Percentiles rank a stretch among this genome's conserved stretches.
These are phyloP conservation scores for Pachycephus smyrnensis DNA, from an alignment of 2,888 invertebrate genomes.

Conservation along the genomic window DNA sequence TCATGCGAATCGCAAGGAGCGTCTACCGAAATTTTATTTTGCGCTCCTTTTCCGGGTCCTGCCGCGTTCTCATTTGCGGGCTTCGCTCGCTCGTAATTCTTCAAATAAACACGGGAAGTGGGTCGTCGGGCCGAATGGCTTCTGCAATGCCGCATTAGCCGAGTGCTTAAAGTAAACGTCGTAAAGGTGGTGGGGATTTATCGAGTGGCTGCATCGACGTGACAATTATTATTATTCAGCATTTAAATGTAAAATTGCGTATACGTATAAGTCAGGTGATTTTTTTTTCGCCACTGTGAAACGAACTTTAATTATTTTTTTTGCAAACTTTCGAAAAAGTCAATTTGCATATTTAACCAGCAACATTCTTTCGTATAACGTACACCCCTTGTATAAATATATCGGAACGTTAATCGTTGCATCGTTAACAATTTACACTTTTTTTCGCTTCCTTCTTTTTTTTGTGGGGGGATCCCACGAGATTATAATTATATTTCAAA, in stretches of 20 bases:
- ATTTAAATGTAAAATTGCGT: not conserved
- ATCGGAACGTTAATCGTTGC: constrained; percentile 2
- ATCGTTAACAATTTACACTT: constrained; percentile 8
- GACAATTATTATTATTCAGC: not conserved
- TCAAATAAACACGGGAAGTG: constrained; percentile 27
- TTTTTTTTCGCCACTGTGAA: not conserved
- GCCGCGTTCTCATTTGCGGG: constrained; percentile 20
- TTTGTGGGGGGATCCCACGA: not conserved
- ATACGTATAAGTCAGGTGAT: not conserved
- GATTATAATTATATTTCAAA: constrained; percentile 6
- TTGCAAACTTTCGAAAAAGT: not conserved
- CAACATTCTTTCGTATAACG: not conserved
- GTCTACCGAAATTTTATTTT: constrained; percentile 28
- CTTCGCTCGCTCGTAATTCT: constrained; percentile 21
- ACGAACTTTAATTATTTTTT: not conserved
- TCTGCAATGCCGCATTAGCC: not conserved
- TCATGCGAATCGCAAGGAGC: constrained; percentile 27
- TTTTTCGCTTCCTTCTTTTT: not conserved
- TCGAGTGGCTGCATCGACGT: not conserved
- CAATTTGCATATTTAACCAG: not conserved
- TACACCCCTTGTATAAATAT: not conserved
- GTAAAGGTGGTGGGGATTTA: not conserved
- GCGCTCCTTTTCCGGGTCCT: constrained; percentile 9
- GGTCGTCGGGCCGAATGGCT: constrained; percentile 9
- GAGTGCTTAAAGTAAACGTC: constrained; percentile 5